These are phyloP conservation scores for Channa maculata DNA, from an alignment of 2,113 vertebrate genomes.

Conservation along the genomic window DNA sequence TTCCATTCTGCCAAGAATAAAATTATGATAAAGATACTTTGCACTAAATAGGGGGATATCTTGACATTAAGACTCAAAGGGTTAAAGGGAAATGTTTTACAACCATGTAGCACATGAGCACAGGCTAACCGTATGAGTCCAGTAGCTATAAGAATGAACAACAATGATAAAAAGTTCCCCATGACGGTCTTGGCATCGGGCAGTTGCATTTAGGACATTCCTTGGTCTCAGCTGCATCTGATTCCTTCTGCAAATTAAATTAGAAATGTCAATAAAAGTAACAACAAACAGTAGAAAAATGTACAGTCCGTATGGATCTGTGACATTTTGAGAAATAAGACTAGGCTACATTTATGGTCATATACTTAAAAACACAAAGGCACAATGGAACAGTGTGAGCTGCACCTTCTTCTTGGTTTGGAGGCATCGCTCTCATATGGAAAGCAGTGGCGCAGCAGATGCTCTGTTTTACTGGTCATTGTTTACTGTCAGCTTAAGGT, in stretches of 20 bases:
- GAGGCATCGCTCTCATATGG: not conserved
- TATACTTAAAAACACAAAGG: not conserved
- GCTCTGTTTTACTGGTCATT: conserved; percentile 9
- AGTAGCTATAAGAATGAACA: too few relatives aligned
- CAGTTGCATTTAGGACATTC: too few relatives aligned
- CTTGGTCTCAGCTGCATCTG: too few relatives aligned
- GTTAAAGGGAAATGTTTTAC: not conserved
- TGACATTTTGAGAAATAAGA: not conserved
- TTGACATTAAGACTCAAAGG: not conserved
- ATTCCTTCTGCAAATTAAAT: too few relatives aligned
- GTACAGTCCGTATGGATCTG: not conserved
- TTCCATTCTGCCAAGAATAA: conserved; percentile 7
- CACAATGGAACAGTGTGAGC: conserved; percentile 24
- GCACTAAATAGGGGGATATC: not conserved
- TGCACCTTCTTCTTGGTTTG: not conserved
- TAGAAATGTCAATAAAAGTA: not conserved
- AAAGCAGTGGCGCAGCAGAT: not conserved
- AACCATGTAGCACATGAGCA: not conserved
- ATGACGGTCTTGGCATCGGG: too few relatives aligned
- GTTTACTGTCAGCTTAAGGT: conserved; percentile 12
- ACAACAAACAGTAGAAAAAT: not conserved
- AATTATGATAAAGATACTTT: conserved; percentile 28
- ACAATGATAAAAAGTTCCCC: too few relatives aligned
- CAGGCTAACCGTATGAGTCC: not conserved
- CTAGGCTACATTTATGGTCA: not conserved